Evolutionary conservation across 2,113 vertebrate species (phyloP).

Genomic region (Phainopepla nitens): DNA sequence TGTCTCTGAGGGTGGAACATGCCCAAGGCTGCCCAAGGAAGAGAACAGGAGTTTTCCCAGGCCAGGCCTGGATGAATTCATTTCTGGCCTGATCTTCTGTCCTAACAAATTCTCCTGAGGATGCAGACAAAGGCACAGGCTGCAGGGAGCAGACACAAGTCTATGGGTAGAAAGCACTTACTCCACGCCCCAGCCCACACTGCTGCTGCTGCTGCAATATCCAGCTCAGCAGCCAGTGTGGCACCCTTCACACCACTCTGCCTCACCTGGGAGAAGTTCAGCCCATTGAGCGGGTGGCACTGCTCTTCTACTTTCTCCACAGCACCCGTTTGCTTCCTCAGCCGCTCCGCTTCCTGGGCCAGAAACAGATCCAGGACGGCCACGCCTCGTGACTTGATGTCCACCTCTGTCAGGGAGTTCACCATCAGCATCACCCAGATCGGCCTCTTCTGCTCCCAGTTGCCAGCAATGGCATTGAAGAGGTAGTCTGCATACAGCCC

Average conservation of each 20-base stretch:
- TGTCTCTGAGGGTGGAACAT: neutral
- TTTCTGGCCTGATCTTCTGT: neutral
- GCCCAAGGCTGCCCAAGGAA: neutral
- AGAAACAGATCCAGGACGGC: slow-evolving; percentile 87
- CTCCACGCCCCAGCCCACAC: fast-evolving
- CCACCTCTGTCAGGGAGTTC: slow-evolving; percentile 85
- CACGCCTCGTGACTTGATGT: slow-evolving; percentile 82
- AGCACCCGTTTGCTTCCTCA: slow-evolving; percentile 83
- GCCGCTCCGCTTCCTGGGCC: slow-evolving; percentile 86
- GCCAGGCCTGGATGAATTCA: neutral
- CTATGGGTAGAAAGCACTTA: neutral
- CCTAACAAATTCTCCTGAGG: neutral
- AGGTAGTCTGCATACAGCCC: slow-evolving; percentile 89
- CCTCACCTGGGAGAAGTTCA: slow-evolving; percentile 90
- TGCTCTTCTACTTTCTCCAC: slow-evolving; percentile 92
- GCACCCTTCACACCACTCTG: neutral
- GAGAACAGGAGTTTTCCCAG: neutral
- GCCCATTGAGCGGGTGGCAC: slow-evolving; percentile 86
- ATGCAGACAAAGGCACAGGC: neutral
- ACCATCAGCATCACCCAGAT: slow-evolving; percentile 93
- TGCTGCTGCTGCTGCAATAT: neutral
- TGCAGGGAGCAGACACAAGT: fast-evolving
- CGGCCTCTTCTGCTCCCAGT: slow-evolving; percentile 87
- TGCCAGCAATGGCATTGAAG: slow-evolving; percentile 88
- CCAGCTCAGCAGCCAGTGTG: neutral